phyloP scores from a whole-genome alignment of 1,140 invertebrate genomes.

The Tenebrio molitor region DNA sequence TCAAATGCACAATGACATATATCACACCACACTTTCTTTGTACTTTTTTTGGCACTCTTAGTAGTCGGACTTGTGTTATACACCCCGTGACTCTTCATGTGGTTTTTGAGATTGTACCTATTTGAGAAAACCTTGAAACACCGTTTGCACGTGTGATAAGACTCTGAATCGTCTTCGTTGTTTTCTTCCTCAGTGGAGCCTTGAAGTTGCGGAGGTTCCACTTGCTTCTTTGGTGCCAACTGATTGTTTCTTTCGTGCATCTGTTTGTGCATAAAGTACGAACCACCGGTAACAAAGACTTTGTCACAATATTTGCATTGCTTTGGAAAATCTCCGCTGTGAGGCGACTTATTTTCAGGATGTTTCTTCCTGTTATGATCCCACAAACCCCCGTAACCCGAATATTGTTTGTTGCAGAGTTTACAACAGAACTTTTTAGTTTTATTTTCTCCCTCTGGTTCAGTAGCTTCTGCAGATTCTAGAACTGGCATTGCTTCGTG shows the following conservation, averaged over 20 bases:
- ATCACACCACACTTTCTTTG: constrained; percentile 59
- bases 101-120: constrained; percentile 60
- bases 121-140: constrained; percentile 63
- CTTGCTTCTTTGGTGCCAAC: neutral
- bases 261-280: constrained; percentile 56
- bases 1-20: constrained; percentile 58
- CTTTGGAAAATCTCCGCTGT: constrained; percentile 53
- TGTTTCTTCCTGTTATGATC: constrained; percentile 60
- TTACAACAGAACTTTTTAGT: constrained; percentile 54
- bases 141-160: constrained; percentile 62
- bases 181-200: constrained; percentile 20
- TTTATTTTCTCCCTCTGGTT: constrained; percentile 36
- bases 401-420: constrained; percentile 56
- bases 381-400: constrained; percentile 55
- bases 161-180: constrained; percentile 53
- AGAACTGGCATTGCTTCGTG: constrained; percentile 47
- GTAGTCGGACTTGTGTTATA: constrained; percentile 38
- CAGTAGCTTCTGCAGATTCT: neutral
- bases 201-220: constrained; percentile 9
- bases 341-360: constrained; percentile 27
- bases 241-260: constrained; percentile 56
- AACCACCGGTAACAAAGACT: constrained; percentile 54
- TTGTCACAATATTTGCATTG: constrained; percentile 61
- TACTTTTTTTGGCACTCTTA: constrained; percentile 46
- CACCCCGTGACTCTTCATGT: constrained; percentile 62